Percentiles rank a stretch among this genome's conserved stretches.
phyloP scores from a whole-genome alignment of 35 echinoderm and acorn worm genomes.

The Holothuria glaberrima region DNA sequence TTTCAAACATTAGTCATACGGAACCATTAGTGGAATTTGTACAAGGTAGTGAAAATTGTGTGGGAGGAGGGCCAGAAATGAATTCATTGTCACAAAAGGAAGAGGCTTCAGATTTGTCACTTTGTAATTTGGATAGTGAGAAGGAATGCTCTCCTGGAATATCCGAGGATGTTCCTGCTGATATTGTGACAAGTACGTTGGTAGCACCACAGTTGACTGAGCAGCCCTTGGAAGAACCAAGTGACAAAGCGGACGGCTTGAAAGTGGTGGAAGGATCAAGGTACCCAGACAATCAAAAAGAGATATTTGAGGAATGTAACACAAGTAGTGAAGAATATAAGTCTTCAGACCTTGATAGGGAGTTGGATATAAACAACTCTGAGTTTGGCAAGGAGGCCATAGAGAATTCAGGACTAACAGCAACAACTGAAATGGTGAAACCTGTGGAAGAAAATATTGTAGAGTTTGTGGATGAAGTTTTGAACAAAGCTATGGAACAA shows the following conservation, averaged over 20 bases:
- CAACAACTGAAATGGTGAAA: not conserved
- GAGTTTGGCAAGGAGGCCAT: not conserved
- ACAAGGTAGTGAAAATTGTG: not conserved
- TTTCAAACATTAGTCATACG: not conserved
- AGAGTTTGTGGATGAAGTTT: constrained; percentile 42
- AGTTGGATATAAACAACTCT: constrained; percentile 28
- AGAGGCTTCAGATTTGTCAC: not conserved
- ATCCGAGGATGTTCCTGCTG: too few species aligned
- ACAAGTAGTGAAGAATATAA: not conserved
- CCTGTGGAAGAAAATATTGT: not conserved
- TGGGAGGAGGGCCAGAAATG: not conserved
- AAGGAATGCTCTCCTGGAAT: too few species aligned
- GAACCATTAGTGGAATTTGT: not conserved
- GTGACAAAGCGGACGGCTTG: constrained; percentile 12
- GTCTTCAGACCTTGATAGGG: constrained; percentile 3
- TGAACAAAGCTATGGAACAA: constrained; percentile 34
- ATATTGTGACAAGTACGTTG: too few species aligned
- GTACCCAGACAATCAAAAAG: not conserved
- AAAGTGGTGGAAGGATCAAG: not conserved
- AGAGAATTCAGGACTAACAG: not conserved
- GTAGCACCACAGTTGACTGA: too few species aligned
- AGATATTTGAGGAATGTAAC: constrained; percentile 29
- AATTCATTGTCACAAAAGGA: not conserved
- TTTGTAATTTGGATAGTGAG: too few species aligned
- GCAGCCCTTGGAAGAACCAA: not conserved